phyloP scores from a whole-genome alignment of 1,140 invertebrate genomes.

The Macrostomum lignano region DNA sequence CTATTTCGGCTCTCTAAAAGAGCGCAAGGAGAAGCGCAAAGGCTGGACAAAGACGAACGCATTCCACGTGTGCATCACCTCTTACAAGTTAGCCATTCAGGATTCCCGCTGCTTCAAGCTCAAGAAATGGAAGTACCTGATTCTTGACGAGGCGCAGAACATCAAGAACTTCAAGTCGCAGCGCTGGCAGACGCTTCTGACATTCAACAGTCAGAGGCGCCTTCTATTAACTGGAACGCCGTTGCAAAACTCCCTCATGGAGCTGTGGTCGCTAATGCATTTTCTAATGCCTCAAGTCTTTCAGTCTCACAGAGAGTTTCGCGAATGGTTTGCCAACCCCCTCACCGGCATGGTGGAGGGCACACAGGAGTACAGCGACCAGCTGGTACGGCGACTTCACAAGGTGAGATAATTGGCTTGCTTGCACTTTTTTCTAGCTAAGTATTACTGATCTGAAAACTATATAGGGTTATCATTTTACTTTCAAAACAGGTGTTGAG shows the following conservation, averaged over 20 bases:
- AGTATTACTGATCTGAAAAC: too few relatives aligned
- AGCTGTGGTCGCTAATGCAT: conserved; percentile 98
- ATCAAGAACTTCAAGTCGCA: conserved; percentile 99
- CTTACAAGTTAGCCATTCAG: conserved; percentile 92
- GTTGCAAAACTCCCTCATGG: conserved; percentile 92
- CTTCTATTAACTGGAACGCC: conserved; percentile 85
- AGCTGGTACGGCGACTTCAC: conserved; percentile 68
- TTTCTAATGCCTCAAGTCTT: conserved; percentile 99
- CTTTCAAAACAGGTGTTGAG: conserved; percentile 82
- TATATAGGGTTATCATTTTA: too few relatives aligned
- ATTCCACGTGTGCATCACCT: conserved; percentile 97
- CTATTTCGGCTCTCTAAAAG: conserved; percentile 88
- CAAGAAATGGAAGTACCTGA: conserved; percentile 95
- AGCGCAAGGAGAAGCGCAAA: conserved; percentile 64
- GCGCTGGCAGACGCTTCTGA: conserved; percentile 79
- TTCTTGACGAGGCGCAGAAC: conserved; percentile 96
- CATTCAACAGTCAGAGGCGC: conserved; percentile 76
- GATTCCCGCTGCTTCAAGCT: conserved; percentile 87
- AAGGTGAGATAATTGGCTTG: too few relatives aligned
- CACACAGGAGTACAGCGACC: conserved; percentile 69
- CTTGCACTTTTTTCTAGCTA: too few relatives aligned
- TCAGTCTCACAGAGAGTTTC: conserved; percentile 72
- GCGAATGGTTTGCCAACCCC: conserved; percentile 96
- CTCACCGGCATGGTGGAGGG: conserved; percentile 93
- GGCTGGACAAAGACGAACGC: conserved; percentile 95